phyloP scores from a whole-genome alignment of 2,888 invertebrate species.

The Thelaira solivaga region DNA sequence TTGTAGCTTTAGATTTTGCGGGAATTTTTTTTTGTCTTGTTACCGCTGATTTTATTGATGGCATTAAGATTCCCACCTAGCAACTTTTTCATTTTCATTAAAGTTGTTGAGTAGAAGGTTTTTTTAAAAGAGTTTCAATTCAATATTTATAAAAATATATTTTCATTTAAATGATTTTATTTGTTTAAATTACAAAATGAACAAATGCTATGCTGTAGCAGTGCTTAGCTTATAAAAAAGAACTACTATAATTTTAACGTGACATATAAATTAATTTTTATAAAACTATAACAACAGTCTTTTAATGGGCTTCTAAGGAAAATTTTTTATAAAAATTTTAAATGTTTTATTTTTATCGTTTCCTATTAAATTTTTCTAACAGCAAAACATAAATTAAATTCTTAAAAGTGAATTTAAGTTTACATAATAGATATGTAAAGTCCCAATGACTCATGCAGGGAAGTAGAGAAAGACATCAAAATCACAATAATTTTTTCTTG shows the following conservation, averaged over 20 bases:
- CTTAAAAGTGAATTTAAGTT: background rate
- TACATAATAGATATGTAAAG: background rate
- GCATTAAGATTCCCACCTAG: background rate
- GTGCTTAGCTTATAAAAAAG: too few species aligned
- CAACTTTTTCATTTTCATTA: conserved; percentile 9
- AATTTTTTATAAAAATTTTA: too few species aligned
- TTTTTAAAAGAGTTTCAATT: too few species aligned
- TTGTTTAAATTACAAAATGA: too few species aligned
- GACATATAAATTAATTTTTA: too few species aligned
- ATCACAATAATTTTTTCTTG: background rate
- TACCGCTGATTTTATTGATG: background rate
- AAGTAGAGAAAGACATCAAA: background rate
- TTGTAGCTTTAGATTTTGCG: background rate
- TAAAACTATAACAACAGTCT: too few species aligned
- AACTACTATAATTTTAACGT: too few species aligned
- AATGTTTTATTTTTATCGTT: too few species aligned
- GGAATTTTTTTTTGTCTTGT: conserved; percentile 14
- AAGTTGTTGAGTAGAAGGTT: conserved; percentile 34
- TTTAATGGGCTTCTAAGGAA: too few species aligned
- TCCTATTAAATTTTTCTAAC: background rate
- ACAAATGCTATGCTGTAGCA: too few species aligned
- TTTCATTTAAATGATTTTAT: background rate
- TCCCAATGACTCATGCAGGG: background rate
- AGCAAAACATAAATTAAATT: background rate
- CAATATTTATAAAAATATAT: background rate